These are phyloP conservation scores for Zenarchopterus dispar DNA, from an alignment of 2,797 vertebrate species.

Conservation along the genomic window DNA sequence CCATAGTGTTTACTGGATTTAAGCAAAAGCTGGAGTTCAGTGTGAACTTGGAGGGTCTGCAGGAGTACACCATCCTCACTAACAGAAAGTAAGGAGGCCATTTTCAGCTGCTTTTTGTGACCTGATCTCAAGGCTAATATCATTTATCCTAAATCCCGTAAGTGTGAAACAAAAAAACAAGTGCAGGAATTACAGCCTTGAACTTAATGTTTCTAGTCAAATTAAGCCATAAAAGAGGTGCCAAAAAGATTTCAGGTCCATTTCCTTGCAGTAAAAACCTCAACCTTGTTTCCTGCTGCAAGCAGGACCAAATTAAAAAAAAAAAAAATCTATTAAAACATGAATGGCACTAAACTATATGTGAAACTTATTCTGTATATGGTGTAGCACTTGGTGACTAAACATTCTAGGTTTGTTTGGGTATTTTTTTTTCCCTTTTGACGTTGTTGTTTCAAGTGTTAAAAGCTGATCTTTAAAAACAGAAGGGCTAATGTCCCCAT, in stretches of 20 bases:
- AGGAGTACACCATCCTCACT: background rate
- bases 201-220: background rate
- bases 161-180: background rate
- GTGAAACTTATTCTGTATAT: slow-evolving; percentile 20
- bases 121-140: background rate
- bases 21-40: no score
- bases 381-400: slow-evolving; percentile 79
- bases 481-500: slow-evolving; percentile 85
- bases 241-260: slow-evolving; percentile 51
- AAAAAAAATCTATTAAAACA: slow-evolving; percentile 20
- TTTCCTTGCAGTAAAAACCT: slow-evolving; percentile 38
- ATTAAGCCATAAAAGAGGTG: slow-evolving; percentile 9
- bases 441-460: slow-evolving; percentile 70
- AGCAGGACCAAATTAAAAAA: slow-evolving; percentile 15
- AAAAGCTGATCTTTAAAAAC: slow-evolving; percentile 56
- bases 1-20: no score
- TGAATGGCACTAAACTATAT: slow-evolving; percentile 27
- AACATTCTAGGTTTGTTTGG: slow-evolving; percentile 62
- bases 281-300: slow-evolving; percentile 10
- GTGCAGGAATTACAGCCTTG: background rate
- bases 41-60: no score
- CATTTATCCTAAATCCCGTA: background rate
- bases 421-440: slow-evolving; percentile 39
- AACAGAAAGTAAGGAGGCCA: background rate
- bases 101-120: background rate